Evolutionary conservation across 2,888 invertebrate genomes (phyloP), one percentile per base, ranked within the genome.

Genomic region (Aspidiotus destructor): DNA sequence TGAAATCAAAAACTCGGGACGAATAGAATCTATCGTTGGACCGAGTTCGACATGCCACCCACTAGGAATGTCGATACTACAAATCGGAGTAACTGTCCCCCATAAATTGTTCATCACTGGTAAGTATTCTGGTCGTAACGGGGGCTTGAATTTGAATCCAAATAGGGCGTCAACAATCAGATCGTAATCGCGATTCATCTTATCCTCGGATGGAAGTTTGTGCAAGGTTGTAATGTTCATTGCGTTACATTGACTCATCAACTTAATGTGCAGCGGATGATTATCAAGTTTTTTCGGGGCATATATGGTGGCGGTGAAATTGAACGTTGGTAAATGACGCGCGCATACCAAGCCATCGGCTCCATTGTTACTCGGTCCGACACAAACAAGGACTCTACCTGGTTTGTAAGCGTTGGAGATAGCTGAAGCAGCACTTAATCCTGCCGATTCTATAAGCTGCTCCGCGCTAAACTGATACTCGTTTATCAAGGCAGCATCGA

Each of bases 1-100:
- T 0, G 99, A 99, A 72, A 99, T 88, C 0, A 99, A 81, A 74
- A 92, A 79, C 41, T 89, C 86, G 7, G 99, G 98, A 74, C 86
- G 83, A 13, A 96, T 82, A 1, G 81, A 81, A 48, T 79, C 78
- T 1, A 77, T 82, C 57, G 80, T 75, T 62, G 81, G 77, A 0
- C 95, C 97, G 17, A 80, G 82, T 77, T 98, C 96, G 3, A 99
- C 92, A 80, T 98, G 83, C 99, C 99, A 99, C n/a, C 98, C 98
- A 76, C 95, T 96, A 1, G 98, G 98, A 73, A 98, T 91, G 76
- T 99, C 98, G 74, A 98, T 86, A 77, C 95, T 94, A 77, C 78
- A 81, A 72, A 92, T 83, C 11, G 90, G 89, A 60, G 86, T 73
- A 48, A 77, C 79, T 8, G 84, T 80, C 52, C 81, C 79, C 73